phyloP scores from a whole-genome alignment of 2,888 invertebrate species.

The Nyleta sp. region DNA sequence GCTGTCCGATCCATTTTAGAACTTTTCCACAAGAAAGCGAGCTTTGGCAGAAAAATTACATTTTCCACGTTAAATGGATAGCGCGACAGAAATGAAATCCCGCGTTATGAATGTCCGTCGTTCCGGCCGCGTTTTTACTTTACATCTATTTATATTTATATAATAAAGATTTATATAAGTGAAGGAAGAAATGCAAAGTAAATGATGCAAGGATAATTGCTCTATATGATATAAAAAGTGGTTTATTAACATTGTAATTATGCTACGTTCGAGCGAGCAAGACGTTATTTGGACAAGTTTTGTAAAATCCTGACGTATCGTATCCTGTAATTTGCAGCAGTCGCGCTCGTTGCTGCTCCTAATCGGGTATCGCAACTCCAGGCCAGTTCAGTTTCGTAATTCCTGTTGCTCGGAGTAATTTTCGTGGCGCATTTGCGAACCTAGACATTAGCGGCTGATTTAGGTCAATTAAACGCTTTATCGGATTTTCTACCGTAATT shows the following conservation, averaged over 20 bases:
- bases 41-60: conserved; percentile 28
- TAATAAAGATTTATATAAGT: too few relatives aligned
- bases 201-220: not conserved
- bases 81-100: too few relatives aligned
- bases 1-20: conserved; percentile 51
- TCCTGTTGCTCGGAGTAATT: not conserved
- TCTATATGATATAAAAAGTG: not conserved
- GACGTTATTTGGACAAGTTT: conserved; percentile 21
- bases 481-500: too few relatives aligned
- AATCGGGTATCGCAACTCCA: conserved; percentile 37
- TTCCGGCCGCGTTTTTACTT: too few relatives aligned
- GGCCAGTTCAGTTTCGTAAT: conserved; percentile 46
- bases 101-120: too few relatives aligned
- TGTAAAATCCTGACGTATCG: conserved; percentile 10
- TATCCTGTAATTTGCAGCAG: conserved; percentile 43
- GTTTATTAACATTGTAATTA: conserved; percentile 4
- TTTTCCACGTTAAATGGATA: conserved; percentile 15
- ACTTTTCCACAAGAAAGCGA: conserved; percentile 54
- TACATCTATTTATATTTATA: too few relatives aligned
- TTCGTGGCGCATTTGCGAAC: not conserved
- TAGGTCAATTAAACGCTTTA: too few relatives aligned
- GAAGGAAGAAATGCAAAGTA: too few relatives aligned
- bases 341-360: conserved; percentile 45
- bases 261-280: not conserved
- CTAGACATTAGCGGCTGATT: too few relatives aligned